These are phyloP conservation scores for Glareola pratincola DNA, from an alignment of 2,113 vertebrate genomes.

Conservation along the genomic window DNA sequence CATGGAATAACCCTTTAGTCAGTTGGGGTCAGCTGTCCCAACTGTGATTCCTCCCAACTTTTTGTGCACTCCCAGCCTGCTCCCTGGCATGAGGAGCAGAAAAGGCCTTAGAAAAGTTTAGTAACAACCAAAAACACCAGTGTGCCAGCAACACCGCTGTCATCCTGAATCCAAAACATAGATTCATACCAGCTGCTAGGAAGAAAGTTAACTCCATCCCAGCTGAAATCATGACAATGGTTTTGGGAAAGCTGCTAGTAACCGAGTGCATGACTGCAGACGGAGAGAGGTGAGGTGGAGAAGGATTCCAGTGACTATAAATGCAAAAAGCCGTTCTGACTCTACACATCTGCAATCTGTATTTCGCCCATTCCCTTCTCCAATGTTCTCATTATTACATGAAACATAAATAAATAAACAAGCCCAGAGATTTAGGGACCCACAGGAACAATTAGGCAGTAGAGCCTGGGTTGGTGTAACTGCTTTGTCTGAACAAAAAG, in stretches of 20 bases:
- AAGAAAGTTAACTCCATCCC: not conserved
- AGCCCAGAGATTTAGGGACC: not conserved
- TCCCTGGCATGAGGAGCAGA: not conserved
- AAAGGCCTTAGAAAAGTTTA: not conserved
- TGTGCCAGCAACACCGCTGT: not conserved
- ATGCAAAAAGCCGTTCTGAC: not conserved
- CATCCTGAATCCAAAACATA: not conserved
- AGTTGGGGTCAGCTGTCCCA: not conserved
- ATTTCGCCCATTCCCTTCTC: not conserved
- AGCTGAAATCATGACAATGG: not conserved
- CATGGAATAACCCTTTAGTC: not conserved
- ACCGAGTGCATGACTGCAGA: not conserved
- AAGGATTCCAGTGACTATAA: not conserved
- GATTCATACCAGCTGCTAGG: not conserved
- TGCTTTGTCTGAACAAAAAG: slow-evolving; percentile 6
- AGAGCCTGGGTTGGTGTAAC: not conserved
- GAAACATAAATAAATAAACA: not conserved
- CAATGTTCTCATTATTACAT: not conserved
- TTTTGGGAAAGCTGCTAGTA: not conserved
- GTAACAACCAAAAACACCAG: not conserved
- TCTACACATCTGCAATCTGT: not conserved
- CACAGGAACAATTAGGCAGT: not conserved
- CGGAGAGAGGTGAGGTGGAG: not conserved
- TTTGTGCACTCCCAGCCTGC: not conserved
- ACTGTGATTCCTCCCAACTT: not conserved